Conservation (phyloP, 1,140 invertebrate species). For the Holcopasites calliopsidis region DNA sequence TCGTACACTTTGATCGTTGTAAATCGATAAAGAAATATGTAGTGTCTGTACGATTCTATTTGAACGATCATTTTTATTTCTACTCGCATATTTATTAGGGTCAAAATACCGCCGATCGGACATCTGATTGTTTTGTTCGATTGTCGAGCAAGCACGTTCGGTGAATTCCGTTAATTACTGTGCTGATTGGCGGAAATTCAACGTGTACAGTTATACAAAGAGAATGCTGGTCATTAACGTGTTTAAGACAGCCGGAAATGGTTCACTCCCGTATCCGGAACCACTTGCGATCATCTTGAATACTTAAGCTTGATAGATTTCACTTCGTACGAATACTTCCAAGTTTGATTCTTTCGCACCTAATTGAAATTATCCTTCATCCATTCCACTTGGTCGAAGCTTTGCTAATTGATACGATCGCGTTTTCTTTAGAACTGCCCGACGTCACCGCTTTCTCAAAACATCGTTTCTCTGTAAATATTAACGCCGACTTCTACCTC, state of each 20-base stretch:
- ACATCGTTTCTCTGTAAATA: constrained; percentile 8
- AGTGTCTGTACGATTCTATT: background rate
- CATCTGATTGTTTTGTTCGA: constrained; percentile 43
- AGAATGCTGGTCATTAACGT: constrained; percentile 68
- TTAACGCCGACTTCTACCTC: background rate
- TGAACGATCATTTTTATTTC: background rate
- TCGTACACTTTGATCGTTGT: too few relatives aligned
- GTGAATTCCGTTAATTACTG: constrained; percentile 69
- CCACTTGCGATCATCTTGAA: too few relatives aligned
- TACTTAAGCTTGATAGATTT: too few relatives aligned
- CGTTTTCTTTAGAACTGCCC: background rate
- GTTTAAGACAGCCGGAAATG: constrained; percentile 59
- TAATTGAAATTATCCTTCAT: constrained; percentile 17
- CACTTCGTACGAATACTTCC: too few relatives aligned
- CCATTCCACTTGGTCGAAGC: background rate
- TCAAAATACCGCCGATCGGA: constrained; percentile 1
- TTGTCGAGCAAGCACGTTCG: constrained; percentile 59
- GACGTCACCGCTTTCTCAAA: constrained; percentile 6
- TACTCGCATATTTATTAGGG: constrained; percentile 6
- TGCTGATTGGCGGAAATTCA: constrained; percentile 68
- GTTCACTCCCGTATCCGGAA: constrained; percentile 16
- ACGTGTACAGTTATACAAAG: constrained; percentile 40
- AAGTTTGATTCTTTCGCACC: background rate
- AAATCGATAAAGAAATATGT: too few relatives aligned
- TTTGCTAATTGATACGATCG: constrained; percentile 2